Percentiles rank a stretch among this genome's conserved stretches.
phyloP scores from a whole-genome alignment of 2,113 vertebrate genomes.

The Morone chrysops region DNA sequence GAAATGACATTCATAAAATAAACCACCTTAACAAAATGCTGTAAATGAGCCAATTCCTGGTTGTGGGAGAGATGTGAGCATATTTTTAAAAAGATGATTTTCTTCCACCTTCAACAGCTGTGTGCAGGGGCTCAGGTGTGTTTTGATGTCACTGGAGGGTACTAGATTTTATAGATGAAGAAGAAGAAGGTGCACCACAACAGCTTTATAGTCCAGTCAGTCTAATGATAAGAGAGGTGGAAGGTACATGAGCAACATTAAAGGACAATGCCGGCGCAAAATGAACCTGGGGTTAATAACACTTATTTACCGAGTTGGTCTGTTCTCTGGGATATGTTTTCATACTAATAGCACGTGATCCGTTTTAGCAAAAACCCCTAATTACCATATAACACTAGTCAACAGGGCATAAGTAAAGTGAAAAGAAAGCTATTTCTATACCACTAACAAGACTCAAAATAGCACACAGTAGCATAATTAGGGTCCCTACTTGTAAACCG shows the following conservation, averaged over 20 bases:
- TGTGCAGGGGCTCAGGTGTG: constrained; percentile 69
- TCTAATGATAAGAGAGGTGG: constrained; percentile 1
- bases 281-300: too few relatives aligned
- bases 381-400: too few relatives aligned
- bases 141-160: constrained; percentile 51
- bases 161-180: constrained; percentile 37
- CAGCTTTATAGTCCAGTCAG: constrained; percentile 27
- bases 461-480: too few relatives aligned
- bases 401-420: too few relatives aligned
- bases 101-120: constrained; percentile 52
- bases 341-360: too few relatives aligned
- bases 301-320: too few relatives aligned
- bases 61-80: neutral
- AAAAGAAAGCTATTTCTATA: too few relatives aligned
- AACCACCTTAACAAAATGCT: neutral
- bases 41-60: constrained; percentile 1
- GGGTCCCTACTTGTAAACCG: too few relatives aligned
- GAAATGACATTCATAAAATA: neutral
- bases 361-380: too few relatives aligned
- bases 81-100: constrained; percentile 22
- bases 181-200: constrained; percentile 31
- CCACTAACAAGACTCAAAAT: too few relatives aligned
- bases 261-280: too few relatives aligned
- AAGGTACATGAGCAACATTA: neutral
- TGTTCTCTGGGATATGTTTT: too few relatives aligned